A percentile compares a stretch with the other conserved stretches of the same genome.
These are phyloP conservation scores for Pampusana beccarii DNA, from an alignment of 2,113 vertebrate species.

Conservation along the genomic window DNA sequence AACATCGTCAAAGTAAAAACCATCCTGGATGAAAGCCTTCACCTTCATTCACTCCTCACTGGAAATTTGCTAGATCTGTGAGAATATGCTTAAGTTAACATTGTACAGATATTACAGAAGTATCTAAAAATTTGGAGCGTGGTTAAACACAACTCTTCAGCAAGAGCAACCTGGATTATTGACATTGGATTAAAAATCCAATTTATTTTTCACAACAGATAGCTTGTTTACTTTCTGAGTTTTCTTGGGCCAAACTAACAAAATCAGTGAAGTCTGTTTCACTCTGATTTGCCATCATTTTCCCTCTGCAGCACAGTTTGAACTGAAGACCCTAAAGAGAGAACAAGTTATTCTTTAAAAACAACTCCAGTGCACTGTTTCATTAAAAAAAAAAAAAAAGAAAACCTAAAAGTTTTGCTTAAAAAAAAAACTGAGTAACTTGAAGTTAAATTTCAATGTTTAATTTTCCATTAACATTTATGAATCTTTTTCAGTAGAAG, in stretches of 20 bases:
- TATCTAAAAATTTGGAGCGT: not conserved
- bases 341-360: not conserved
- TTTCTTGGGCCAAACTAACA: conserved; percentile 4
- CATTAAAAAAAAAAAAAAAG: not conserved
- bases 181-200: not conserved
- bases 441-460: conserved; percentile 1
- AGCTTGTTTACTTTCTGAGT: conserved; percentile 25
- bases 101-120: not conserved
- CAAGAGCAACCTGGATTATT: not conserved
- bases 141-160: not conserved
- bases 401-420: not conserved
- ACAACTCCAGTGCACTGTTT: not conserved
- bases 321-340: not conserved
- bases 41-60: not conserved
- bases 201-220: not conserved
- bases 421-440: not conserved
- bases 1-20: not conserved
- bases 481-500: not conserved
- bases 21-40: not conserved
- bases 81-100: conserved; percentile 3
- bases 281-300: not conserved
- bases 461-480: conserved; percentile 16
- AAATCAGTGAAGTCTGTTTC: conserved; percentile 15
- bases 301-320: not conserved
- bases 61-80: not conserved